phyloP scores from a whole-genome alignment of 2,888 invertebrate species.

The Drosophila incognita region DNA sequence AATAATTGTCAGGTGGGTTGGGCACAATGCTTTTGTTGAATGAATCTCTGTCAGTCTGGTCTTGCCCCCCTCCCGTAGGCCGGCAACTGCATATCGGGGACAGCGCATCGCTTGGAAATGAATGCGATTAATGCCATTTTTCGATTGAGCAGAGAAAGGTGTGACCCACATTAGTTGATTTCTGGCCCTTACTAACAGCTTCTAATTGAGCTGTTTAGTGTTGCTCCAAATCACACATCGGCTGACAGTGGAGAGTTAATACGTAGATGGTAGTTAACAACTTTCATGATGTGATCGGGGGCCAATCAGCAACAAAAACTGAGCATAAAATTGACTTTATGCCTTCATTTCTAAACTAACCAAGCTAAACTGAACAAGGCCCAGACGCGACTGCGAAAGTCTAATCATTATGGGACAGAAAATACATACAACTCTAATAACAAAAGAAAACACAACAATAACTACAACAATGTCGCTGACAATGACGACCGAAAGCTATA shows the following conservation, averaged over 20 bases:
- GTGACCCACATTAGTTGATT: constrained; percentile 65
- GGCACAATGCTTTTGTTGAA: constrained; percentile 54
- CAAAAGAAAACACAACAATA: constrained; percentile 55
- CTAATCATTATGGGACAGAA: constrained; percentile 71
- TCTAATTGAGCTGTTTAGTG: constrained; percentile 79
- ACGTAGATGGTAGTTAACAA: constrained; percentile 14
- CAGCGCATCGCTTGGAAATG: constrained; percentile 42
- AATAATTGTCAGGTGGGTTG: constrained; percentile 71
- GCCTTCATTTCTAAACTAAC: constrained; percentile 58
- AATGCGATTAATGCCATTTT: constrained; percentile 53
- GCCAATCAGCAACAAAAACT: constrained; percentile 74
- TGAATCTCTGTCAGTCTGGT: constrained; percentile 30
- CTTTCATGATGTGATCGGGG: constrained; percentile 67
- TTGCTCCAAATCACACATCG: constrained; percentile 72
- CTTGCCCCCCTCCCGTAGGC: background rate
- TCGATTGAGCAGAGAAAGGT: constrained; percentile 65
- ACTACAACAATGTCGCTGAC: constrained; percentile 36
- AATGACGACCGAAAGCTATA: constrained; percentile 71
- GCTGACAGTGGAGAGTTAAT: background rate
- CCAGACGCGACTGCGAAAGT: constrained; percentile 61
- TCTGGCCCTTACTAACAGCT: constrained; percentile 60
- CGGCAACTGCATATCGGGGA: constrained; percentile 36
- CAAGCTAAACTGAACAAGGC: constrained; percentile 28
- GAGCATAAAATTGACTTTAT: constrained; percentile 78
- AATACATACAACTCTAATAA: constrained; percentile 54